Evolutionary conservation across 2,113 vertebrate genomes (phyloP), one percentile per base, ranked within the genome.

Genomic region (Nerophis ophidion): DNA sequence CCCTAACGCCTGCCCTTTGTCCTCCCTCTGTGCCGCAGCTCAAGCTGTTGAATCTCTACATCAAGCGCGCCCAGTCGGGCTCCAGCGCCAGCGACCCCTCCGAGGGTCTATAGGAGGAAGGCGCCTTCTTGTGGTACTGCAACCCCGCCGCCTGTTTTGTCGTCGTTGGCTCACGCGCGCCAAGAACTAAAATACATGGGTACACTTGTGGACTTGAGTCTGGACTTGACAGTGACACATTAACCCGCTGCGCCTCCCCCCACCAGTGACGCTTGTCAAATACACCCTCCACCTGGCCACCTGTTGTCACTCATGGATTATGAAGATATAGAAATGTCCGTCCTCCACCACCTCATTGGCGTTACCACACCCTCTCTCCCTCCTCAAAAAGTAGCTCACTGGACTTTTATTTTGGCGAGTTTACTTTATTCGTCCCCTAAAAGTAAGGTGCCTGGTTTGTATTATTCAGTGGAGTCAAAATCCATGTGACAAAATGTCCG

Each of bases 21-120:
- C 52, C 63, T 4, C 71, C 33, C 7, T 15, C 12, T 10, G 5
- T 7, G 5, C n/a, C 61, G 3, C 83, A 99, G 96, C 93, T 98
- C 89, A 99, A 99, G 87, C 89, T 99, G 82, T 75, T 99, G 88
- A 98, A 98, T 80, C 90, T 99, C 57, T 99, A 99, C 87, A 99
- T 99, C 90, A 97, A 95, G 75, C 95, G 96, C 14, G 95, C 96
- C 82, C 95, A 98, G 59, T 96, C 93, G 1, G 94, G 95, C 73
- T 92, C 93, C 65, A 87, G 89, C 58, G 90, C 90, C 76, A 84
- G 87, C 3, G 96, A 98, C 47, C 90, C 90, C 5, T 70, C 92
- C 68, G 95, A 98, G 5, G 93, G 90, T 81, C 92, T 94, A 90
- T 93, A 89, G 90, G 77, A 11, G 76, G 70, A 68, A 62, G 51